These are phyloP conservation scores for Chrysemys picta DNA, from an alignment of 2,113 vertebrate species.

Conservation along the genomic window DNA sequence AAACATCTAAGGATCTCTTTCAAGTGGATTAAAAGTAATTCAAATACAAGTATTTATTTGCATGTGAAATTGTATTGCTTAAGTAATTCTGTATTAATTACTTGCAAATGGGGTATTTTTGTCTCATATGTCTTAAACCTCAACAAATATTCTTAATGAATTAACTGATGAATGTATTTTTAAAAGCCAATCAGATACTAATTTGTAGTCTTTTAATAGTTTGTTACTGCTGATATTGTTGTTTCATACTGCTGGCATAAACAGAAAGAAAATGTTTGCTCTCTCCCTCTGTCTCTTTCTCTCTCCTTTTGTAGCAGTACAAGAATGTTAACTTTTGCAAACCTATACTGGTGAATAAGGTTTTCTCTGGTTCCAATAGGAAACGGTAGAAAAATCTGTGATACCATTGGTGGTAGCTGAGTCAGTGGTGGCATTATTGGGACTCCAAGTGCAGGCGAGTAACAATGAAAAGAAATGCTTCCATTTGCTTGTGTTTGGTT, in stretches of 20 bases:
- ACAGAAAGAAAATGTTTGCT: constrained; percentile 53
- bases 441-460: background rate
- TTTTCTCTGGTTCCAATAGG: background rate
- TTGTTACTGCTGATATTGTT: constrained; percentile 30
- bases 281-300: background rate
- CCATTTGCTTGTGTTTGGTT: background rate
- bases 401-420: background rate
- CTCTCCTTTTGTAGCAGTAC: background rate
- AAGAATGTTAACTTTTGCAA: background rate
- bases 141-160: constrained; percentile 78
- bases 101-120: constrained; percentile 79
- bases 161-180: constrained; percentile 77
- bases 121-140: constrained; percentile 73
- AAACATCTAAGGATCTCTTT: constrained; percentile 79
- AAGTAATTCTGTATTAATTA: constrained; percentile 82
- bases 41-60: constrained; percentile 80
- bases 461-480: background rate
- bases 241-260: constrained; percentile 33
- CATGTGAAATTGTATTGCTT: constrained; percentile 67
- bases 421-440: background rate
- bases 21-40: constrained; percentile 79
- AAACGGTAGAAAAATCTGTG: background rate
- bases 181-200: constrained; percentile 77
- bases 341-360: background rate
- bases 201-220: constrained; percentile 73